phyloP scores from a whole-genome alignment of 2,113 vertebrate species.

The Leptodactylus fuscus region DNA sequence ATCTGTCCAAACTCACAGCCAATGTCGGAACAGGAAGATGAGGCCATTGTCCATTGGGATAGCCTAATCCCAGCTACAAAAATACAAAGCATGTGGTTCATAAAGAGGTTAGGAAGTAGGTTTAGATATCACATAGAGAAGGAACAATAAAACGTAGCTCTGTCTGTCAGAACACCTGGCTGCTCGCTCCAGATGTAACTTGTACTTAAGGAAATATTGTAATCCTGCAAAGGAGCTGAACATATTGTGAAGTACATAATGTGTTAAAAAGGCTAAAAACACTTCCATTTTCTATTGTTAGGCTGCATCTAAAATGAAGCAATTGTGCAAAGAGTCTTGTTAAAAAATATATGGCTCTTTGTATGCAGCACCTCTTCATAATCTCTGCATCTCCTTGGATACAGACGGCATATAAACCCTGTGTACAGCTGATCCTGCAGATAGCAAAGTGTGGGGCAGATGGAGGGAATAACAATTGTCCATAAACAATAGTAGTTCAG shows the following conservation, averaged over 20 bases:
- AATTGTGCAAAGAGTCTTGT: background rate
- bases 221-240: background rate
- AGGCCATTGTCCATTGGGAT: slow-evolving; percentile 44
- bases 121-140: slow-evolving; percentile 27
- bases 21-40: slow-evolving; percentile 45
- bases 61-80: slow-evolving; percentile 11
- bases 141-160: slow-evolving; percentile 32
- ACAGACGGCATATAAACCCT: background rate
- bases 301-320: background rate
- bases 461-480: background rate
- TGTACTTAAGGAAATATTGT: background rate
- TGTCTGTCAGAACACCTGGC: slow-evolving; percentile 39
- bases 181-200: slow-evolving; percentile 39
- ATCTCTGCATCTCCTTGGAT: background rate
- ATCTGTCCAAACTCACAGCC: slow-evolving; percentile 33
- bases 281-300: background rate
- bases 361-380: background rate
- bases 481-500: no score
- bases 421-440: background rate
- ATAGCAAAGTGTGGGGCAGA: no score
- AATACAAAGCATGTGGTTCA: slow-evolving; percentile 38
- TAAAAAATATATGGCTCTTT: background rate
- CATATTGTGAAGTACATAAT: background rate
- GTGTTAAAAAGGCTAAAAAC: background rate
- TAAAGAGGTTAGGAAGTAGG: slow-evolving; percentile 33